These are phyloP conservation scores for Pelvicachromis taeniatus DNA, from an alignment of 2,113 vertebrate genomes.

Conservation along the genomic window DNA sequence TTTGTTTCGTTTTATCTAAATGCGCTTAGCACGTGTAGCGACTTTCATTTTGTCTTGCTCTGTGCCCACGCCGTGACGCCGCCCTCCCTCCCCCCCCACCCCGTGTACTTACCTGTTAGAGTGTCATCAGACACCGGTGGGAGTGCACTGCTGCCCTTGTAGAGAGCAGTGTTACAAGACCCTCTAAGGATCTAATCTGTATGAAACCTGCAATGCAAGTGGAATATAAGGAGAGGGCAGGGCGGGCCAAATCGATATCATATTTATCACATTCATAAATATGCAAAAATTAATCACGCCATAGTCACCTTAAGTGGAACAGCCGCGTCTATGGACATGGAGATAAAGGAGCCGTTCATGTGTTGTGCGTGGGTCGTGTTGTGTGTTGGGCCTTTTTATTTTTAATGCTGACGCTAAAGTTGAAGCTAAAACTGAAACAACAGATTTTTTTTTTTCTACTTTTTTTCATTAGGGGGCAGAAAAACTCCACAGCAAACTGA, in stretches of 20 bases:
- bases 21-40: not conserved
- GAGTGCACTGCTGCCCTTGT: not conserved
- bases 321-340: not conserved
- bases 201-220: not conserved
- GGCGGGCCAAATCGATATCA: not conserved
- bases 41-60: not conserved
- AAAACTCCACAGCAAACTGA: not conserved
- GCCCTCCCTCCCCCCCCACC: not conserved
- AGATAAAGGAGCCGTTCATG: not conserved
- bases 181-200: not conserved
- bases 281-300: not conserved
- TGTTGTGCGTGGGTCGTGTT: accelerated
- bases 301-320: not conserved
- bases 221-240: not conserved
- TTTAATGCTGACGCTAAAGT: not conserved
- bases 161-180: not conserved
- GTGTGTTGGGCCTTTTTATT: not conserved
- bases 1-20: not conserved
- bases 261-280: not conserved
- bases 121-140: not conserved
- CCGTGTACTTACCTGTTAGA: slow-evolving; percentile 25
- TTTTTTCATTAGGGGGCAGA: not conserved
- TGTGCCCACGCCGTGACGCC: not conserved
- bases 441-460: not conserved
- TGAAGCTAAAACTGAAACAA: not conserved